Evolutionary conservation across 2,888 invertebrate species (phyloP).

Genomic region (Phalera bucephala): DNA sequence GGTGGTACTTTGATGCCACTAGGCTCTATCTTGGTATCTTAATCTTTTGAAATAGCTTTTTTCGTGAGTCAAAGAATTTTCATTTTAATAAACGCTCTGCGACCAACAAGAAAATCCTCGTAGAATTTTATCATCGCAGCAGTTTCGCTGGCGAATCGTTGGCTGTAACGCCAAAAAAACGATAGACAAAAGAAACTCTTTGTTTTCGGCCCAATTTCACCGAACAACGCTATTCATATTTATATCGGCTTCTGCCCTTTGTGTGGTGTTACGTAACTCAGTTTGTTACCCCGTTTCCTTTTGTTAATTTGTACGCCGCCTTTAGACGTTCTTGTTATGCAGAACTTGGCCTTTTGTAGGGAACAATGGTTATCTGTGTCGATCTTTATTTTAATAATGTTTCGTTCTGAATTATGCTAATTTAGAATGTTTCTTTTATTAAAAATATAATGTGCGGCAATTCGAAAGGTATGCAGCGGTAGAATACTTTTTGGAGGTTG

Average conservation of each 20-base stretch:
- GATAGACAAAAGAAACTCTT: constrained; percentile 36
- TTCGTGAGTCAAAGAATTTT: too few relatives aligned
- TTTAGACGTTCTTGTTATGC: constrained; percentile 28
- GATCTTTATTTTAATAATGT: constrained; percentile 26
- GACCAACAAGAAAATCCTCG: not conserved
- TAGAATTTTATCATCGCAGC: constrained; percentile 22
- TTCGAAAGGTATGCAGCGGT: too few relatives aligned
- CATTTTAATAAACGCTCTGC: too few relatives aligned
- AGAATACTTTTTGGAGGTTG: too few relatives aligned
- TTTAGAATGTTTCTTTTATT: constrained; percentile 19
- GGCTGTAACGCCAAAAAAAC: constrained; percentile 32
- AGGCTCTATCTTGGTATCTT: too few relatives aligned
- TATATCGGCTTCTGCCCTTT: constrained; percentile 72
- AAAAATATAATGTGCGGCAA: constrained; percentile 1
- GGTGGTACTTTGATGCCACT: too few relatives aligned
- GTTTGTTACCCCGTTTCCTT: constrained; percentile 58
- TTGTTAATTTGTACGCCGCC: constrained; percentile 56
- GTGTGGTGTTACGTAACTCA: constrained; percentile 62
- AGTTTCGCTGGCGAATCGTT: constrained; percentile 18
- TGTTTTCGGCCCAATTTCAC: constrained; percentile 65
- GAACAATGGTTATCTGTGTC: constrained; percentile 22
- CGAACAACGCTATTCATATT: constrained; percentile 75
- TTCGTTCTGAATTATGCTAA: constrained; percentile 18
- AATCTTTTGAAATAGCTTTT: too few relatives aligned
- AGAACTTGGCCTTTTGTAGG: constrained; percentile 22